Conservation (phyloP, 1,140 invertebrate species). For the Globodera rostochiensis region DNA sequence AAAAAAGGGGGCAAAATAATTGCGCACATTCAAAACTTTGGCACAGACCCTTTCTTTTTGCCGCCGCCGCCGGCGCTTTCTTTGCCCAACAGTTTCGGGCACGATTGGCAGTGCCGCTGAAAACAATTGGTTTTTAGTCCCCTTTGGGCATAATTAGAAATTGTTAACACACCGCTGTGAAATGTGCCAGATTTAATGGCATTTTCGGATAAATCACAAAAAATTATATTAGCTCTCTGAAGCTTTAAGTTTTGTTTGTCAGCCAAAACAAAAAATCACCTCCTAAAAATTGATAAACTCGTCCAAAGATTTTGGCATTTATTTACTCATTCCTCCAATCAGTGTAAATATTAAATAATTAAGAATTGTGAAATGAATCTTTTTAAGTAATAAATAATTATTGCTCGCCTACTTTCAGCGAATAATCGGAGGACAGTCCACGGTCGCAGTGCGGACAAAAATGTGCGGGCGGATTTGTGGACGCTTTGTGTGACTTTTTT, state of each 20-base stretch:
- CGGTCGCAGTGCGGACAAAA: conserved; percentile 7
- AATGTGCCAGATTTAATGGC: no score
- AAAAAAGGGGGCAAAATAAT: neutral
- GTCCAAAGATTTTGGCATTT: neutral
- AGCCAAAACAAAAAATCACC: no score
- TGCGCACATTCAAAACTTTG: neutral
- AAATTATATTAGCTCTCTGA: no score
- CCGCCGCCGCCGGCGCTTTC: neutral
- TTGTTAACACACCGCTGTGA: no score
- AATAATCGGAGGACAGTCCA: conserved; percentile 22
- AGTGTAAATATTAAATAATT: conserved; percentile 1
- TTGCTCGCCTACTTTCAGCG: neutral
- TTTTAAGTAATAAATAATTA: no score
- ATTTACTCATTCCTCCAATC: neutral
- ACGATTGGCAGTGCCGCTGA: neutral
- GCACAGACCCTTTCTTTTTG: neutral
- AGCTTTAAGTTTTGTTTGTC: no score
- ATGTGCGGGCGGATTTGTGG: conserved; percentile 14
- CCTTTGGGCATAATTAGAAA: neutral
- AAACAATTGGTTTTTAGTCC: conserved; percentile 1
- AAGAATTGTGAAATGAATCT: no score
- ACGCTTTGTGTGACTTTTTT: neutral
- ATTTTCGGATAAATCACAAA: no score
- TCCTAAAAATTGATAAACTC: neutral
- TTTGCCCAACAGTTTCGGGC: neutral